phyloP scores from a whole-genome alignment of 2,797 vertebrate species.

The Brotula barbata region DNA sequence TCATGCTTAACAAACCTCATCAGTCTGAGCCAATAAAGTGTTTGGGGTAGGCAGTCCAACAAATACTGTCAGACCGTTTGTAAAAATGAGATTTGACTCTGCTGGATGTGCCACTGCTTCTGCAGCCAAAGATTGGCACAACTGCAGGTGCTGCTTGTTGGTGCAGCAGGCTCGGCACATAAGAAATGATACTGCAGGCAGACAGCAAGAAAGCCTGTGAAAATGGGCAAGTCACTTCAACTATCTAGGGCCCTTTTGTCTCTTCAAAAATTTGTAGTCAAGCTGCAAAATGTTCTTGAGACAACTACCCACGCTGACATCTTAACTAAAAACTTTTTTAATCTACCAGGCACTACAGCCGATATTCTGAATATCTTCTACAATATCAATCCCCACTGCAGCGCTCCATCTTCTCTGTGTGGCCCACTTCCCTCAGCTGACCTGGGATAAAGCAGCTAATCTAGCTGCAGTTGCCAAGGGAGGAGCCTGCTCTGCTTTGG shows the following conservation, averaged over 20 bases:
- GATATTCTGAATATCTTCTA: constrained; percentile 20
- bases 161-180: constrained; percentile 55
- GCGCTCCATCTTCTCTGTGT: constrained; percentile 52
- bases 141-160: constrained; percentile 60
- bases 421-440: constrained; percentile 78
- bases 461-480: constrained; percentile 73
- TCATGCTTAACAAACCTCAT: constrained; percentile 29
- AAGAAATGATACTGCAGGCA: constrained; percentile 58
- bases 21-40: background rate
- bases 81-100: constrained; percentile 31
- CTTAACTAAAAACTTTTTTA: constrained; percentile 6
- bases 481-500: constrained; percentile 69
- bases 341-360: background rate
- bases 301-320: background rate
- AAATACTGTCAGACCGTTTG: constrained; percentile 8
- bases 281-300: constrained; percentile 1
- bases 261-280: background rate
- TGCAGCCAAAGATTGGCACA: constrained; percentile 53
- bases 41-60: constrained; percentile 2
- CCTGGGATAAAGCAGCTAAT: constrained; percentile 76
- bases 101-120: constrained; percentile 48
- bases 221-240: constrained; percentile 11
- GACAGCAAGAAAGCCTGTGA: constrained; percentile 29
- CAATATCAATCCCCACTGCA: constrained; percentile 20
- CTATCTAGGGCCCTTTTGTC: constrained; percentile 6